Percentiles rank a stretch among this genome's conserved stretches.
phyloP scores from a whole-genome alignment of 2,113 vertebrate genomes.

The Colius striatus region DNA sequence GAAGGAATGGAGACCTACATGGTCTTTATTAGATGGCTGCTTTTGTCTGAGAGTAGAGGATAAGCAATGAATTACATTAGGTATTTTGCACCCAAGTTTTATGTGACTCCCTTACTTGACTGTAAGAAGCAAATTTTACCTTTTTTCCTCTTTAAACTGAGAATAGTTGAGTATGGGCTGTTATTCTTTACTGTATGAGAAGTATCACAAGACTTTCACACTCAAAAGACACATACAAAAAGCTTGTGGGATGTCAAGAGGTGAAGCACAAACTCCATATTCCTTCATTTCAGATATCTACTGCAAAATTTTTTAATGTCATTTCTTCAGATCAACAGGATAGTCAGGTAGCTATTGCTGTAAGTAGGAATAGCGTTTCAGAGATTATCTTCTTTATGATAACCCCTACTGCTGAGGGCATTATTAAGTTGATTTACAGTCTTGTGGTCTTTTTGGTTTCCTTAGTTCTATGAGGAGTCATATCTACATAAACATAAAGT shows the following conservation, averaged over 20 bases:
- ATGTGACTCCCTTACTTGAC: background rate
- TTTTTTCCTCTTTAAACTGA: background rate
- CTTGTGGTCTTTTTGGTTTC: background rate
- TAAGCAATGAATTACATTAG: background rate
- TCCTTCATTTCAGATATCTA: background rate
- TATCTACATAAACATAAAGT: background rate
- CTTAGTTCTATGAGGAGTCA: background rate
- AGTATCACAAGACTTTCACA: rapidly evolving
- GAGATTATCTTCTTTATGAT: background rate
- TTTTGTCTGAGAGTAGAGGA: background rate
- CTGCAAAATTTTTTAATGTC: background rate
- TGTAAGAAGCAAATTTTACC: background rate
- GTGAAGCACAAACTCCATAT: background rate
- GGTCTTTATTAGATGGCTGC: background rate
- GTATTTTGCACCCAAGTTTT: background rate
- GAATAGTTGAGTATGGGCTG: background rate
- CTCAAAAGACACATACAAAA: background rate
- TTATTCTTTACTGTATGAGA: background rate
- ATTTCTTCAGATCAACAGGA: background rate
- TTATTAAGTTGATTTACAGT: background rate
- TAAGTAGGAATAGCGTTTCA: background rate
- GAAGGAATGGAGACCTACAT: background rate
- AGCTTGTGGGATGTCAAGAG: background rate
- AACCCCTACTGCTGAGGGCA: background rate
- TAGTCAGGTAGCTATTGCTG: background rate